Evolutionary conservation across 2,113 vertebrate genomes (phyloP).

Genomic region (Mirza zaza): DNA sequence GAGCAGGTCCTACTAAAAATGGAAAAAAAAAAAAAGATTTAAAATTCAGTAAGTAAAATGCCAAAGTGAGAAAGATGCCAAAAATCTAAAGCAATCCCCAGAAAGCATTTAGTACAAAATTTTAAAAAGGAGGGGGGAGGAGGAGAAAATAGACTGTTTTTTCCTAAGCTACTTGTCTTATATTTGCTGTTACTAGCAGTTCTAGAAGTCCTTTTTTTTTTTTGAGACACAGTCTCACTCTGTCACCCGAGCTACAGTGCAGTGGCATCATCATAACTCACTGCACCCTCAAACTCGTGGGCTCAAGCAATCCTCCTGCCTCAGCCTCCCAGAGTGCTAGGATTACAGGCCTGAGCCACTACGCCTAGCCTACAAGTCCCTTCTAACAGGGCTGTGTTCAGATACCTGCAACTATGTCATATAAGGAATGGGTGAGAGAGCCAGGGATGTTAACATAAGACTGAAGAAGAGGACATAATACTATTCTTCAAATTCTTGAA

Average conservation of each 20-base stretch:
- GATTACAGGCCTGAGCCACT: too few relatives aligned
- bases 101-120: background rate
- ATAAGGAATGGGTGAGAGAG: background rate
- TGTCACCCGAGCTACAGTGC: too few relatives aligned
- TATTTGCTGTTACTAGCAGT: background rate
- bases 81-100: slow-evolving; percentile 9
- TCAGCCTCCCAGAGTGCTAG: too few relatives aligned
- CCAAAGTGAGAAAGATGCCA: background rate
- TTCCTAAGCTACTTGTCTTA: background rate
- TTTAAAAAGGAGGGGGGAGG: background rate
- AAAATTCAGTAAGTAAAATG: slow-evolving; percentile 4
- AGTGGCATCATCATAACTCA: too few relatives aligned
- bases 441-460: background rate
- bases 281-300: too few relatives aligned
- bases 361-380: background rate
- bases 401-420: background rate
- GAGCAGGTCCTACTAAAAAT: background rate
- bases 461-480: background rate
- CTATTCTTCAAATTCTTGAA: background rate
- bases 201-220: background rate
- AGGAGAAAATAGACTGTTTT: background rate
- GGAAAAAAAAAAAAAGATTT: background rate
- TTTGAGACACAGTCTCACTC: too few relatives aligned
- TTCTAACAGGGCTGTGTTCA: background rate
- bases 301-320: too few relatives aligned